Evolutionary conservation across 2,888 invertebrate genomes (phyloP), one percentile per base, ranked within the genome.

Genomic region (Podabrus alpinus): DNA sequence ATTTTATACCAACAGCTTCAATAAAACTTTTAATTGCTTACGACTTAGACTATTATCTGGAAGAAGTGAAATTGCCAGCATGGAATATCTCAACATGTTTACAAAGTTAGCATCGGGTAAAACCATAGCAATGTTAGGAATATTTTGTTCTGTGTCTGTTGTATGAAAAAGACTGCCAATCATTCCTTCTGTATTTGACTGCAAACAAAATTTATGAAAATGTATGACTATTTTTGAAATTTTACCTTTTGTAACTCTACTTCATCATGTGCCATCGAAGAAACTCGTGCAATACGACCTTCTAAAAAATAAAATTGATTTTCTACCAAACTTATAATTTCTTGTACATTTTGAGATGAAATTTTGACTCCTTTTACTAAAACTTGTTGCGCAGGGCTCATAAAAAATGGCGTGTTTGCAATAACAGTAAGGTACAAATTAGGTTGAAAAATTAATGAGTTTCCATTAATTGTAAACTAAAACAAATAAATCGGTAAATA

Each of bases 1-100:
- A 64, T 64, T 19, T 19, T 64, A 19, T 16, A 61, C 11, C 5
- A 11, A 61, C 3, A 16, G 4, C 3, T 59, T 45, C 7, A 59
- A 59, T 13, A 60, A 13, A 69, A 60, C 59, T 59, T 68, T 68
- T 66, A n/a, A 66, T 68, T 76, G 87, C 90, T 87, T 87, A 93
- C 94, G 92, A 82, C 93, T 92, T 86, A 92, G 91, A 80, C 93
- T 93, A 84, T 93, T 92, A 84, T 93, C 93, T 13, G 94, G 94
- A 75, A 95, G 87, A 71, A 94, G 88, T 73, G 94, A 92, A 70
- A 94, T 88, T 4, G 94, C 93, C 76, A 95, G 87, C 88, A 94
- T 91, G 19, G 94, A 94, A 86, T 93, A 93, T 77, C 94, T 88
- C 59, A 95, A 86, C 90, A 95, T 92, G 87, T 94, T 94, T 72